Base-by-base conservation (phyloP, 2,888 invertebrate genomes). In the Sthenelais limicola region DNA sequence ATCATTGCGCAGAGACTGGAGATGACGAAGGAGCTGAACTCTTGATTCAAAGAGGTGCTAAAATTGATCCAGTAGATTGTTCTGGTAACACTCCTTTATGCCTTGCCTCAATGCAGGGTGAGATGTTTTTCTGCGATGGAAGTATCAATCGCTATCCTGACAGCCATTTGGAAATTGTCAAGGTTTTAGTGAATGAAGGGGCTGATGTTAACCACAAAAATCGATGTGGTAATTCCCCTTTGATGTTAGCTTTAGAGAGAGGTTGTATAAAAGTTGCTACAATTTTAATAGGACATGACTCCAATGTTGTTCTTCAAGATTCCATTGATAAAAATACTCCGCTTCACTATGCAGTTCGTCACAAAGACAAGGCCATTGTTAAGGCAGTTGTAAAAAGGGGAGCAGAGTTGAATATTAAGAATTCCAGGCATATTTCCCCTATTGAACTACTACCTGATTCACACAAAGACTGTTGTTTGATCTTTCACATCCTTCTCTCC, bases 131-230 rank as follows among this genome's bases (percentile, higher is more conserved):
- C 62, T 62, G 62, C 28, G 24, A 43, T 18, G 62, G 62, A 21
- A 62, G 62, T n/a, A 38, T 5, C 38, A 62, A 62, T n/a, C 62
- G 35, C 9, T 35, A 62, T 18, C 62, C 62, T 1, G 24, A 62
- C 62, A 62, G 62, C 21, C 62, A 62, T 18, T 35, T 38, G 62
- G 62, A 62, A n/a, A 62, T 38, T 2, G 62, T 62, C n/a, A 35
- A 62, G 38, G 24, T 62, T 24, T 28, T 62, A 24, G 9, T 62
- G 38, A 43, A 62, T 21, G 62, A 62, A 4, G 62, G 62, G 1
- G 62, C 62, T 21, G 38, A 21, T 18, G 21, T 62, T 21, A 43
- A 62, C 26, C 24, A 21, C 1, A 43, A 35, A 1, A 43, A 62
- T 24, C 35, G 38, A 2, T 62, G 62, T 62, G 62, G 62, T 2